phyloP scores from a whole-genome alignment of 2,888 invertebrate species.

The Tenthredo amoena region DNA sequence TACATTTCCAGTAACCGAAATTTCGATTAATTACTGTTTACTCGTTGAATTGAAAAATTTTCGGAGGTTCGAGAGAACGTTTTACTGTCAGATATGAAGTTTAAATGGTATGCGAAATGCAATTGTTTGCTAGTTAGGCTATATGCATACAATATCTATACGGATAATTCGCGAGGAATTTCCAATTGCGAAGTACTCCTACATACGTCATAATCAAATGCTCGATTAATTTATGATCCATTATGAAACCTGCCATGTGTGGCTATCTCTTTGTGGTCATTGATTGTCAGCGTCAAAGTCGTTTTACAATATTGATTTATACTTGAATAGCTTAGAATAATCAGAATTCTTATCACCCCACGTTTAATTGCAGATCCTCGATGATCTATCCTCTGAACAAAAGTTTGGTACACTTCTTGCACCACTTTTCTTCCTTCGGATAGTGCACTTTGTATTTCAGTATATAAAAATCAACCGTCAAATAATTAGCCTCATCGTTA shows the following conservation, averaged over 20 bases:
- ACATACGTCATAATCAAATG: constrained; percentile 29
- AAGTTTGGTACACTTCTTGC: background rate
- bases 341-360: background rate
- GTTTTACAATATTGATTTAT: background rate
- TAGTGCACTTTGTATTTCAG: background rate
- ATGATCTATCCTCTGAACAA: background rate
- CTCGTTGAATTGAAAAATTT: background rate
- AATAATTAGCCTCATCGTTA: background rate
- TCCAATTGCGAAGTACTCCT: background rate
- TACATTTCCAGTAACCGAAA: background rate
- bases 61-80: background rate
- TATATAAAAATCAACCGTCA: background rate
- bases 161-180: background rate
- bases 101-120: background rate
- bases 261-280: background rate
- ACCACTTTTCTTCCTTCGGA: background rate
- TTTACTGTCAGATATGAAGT: background rate
- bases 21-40: constrained; percentile 1
- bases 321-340: background rate
- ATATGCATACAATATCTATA: background rate
- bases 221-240: constrained; percentile 11
- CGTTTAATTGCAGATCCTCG: background rate
- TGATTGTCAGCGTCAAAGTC: constrained; percentile 32
- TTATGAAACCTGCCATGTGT: background rate
- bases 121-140: constrained; percentile 9